phyloP scores from a whole-genome alignment of 2,113 vertebrate genomes.

The Nansenia antarctica region DNA sequence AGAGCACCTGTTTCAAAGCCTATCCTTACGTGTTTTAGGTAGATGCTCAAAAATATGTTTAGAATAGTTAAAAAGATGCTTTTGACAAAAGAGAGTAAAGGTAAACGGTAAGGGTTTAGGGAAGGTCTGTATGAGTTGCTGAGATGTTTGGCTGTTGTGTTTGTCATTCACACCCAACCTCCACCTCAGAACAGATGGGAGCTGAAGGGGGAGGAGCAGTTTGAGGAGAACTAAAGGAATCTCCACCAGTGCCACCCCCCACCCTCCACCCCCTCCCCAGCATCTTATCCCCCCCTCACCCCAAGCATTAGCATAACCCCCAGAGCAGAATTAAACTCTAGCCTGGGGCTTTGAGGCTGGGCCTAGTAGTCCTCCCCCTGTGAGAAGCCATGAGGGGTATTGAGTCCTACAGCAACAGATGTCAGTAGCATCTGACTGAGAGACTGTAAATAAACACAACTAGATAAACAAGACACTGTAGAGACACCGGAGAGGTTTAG shows the following conservation, averaged over 20 bases:
- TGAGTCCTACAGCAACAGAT: constrained; percentile 20
- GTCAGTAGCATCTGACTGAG: constrained; percentile 14
- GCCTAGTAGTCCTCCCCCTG: not conserved
- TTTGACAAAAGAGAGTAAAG: no score
- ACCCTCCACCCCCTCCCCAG: not conserved
- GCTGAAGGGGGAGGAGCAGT: not conserved
- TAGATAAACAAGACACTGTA: constrained; percentile 6
- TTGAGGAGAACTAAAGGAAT: constrained; percentile 12
- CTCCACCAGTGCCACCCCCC: not conserved
- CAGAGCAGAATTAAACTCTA: constrained; percentile 10
- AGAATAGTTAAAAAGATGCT: no score
- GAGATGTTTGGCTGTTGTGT: constrained; percentile 5
- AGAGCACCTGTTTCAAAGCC: not conserved
- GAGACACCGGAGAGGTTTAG: not conserved
- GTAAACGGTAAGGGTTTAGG: not conserved
- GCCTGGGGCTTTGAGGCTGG: not conserved
- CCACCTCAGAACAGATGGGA: constrained; percentile 9
- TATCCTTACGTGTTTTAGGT: no score
- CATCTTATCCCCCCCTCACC: not conserved
- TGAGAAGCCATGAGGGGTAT: not conserved
- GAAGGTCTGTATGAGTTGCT: not conserved
- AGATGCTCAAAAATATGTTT: no score
- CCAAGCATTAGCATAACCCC: constrained; percentile 9
- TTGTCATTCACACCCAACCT: not conserved
- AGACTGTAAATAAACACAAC: constrained; percentile 5